Base-by-base conservation (phyloP, 2,113 vertebrate species). In the Danionella cerebrum region DNA sequence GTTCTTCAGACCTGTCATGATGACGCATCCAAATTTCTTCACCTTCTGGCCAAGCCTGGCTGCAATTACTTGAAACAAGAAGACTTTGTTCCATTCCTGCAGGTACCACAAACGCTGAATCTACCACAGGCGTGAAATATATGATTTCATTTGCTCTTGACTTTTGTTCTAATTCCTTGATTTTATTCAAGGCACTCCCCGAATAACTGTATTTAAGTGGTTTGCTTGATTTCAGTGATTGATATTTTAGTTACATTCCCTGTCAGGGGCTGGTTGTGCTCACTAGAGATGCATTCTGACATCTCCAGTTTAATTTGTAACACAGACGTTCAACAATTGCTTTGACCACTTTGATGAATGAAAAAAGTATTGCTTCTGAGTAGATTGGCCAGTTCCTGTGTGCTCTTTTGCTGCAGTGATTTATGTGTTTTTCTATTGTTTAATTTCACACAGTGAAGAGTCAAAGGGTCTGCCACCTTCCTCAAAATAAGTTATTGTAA, bases 11-110 rank as follows among this genome's bases (percentile, higher is more conserved):
- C 84, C 71, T 97, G 95, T 81, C 92, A 98, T 39, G 93, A 98
- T 59, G 92, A 92, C 13, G 90, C 92, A n/a, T 88, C 94, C 24
- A 94, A 89, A 85, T 98, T 98, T 75, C 84, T 96, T 69, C 92
- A 94, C 79, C 93, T 98, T 85, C 84, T 98, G 59, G 90, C 89
- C 87, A 94, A 82, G 73, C 95, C 95, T 65, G 92, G 95, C 70
- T 92, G 90, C 76, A 88, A 88, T 87, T 94, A 92, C 85, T 87
- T 98, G 87, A 93, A 94, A 84, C 94, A 93, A 86, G 96, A 98
- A 64, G 96, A 98, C 85, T 94, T 98, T 80, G 89, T 95, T 85
- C 94, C 94, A 80, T 94, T 98, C 85, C 83, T 98, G 77, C 96
- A 98, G 91, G 96, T 97, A 89, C 81, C 41, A n/a, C n/a, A 69